A percentile compares a stretch with the other conserved stretches of the same genome.
phyloP scores from a whole-genome alignment of 1,140 invertebrate species.

The Drosophila parabipectinata region DNA sequence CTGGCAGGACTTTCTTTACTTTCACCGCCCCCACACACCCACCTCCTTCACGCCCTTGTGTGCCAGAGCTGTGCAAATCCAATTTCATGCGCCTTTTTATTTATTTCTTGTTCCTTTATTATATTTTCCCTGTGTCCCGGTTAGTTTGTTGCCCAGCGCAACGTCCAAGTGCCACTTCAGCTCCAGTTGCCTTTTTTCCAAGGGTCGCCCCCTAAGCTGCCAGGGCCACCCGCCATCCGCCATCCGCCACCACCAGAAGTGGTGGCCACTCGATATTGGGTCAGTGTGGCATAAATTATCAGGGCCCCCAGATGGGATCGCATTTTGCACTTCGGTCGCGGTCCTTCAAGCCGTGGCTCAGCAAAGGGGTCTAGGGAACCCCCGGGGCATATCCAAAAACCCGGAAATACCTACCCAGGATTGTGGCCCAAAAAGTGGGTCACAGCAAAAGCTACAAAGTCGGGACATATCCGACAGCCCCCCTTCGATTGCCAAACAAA shows the following conservation, averaged over 20 bases:
- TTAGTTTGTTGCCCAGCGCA: conserved; percentile 48
- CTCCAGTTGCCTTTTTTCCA: conserved; percentile 30
- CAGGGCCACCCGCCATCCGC: background rate
- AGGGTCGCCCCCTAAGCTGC: conserved; percentile 4
- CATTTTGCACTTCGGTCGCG: conserved; percentile 8
- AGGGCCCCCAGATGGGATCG: conserved; percentile 7
- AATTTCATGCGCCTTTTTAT: conserved; percentile 64
- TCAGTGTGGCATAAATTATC: conserved; percentile 62
- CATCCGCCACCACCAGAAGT: background rate
- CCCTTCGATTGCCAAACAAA: background rate
- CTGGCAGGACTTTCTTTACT: conserved; percentile 3
- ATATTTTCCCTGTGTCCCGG: conserved; percentile 13
- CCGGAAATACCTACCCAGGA: background rate
- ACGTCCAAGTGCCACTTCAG: conserved; percentile 44
- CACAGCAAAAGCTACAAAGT: background rate
- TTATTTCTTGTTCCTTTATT: conserved; percentile 29
- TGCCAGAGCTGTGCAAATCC: conserved; percentile 59
- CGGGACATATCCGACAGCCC: too few species aligned
- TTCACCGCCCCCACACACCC: background rate
- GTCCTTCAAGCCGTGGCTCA: conserved; percentile 50
- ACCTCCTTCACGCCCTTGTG: conserved; percentile 29
- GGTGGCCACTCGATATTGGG: conserved; percentile 13
- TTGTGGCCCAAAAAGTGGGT: background rate
- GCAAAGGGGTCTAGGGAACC: too few species aligned
- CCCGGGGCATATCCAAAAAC: background rate